These are phyloP conservation scores for Serranus cabrilla DNA, from an alignment of 2,797 vertebrate genomes.

Conservation along the genomic window DNA sequence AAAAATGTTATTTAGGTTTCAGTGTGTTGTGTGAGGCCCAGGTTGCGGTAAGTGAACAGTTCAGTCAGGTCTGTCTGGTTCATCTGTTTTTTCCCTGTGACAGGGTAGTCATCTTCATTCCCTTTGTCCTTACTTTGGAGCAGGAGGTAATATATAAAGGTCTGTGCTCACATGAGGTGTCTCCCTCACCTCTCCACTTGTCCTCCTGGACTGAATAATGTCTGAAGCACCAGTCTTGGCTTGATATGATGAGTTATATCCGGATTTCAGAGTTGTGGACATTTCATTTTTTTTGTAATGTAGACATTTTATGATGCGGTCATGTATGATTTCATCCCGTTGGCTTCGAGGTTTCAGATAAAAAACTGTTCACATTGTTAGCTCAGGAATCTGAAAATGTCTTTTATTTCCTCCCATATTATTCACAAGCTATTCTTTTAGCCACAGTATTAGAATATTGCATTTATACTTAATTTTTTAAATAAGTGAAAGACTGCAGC, in stretches of 20 bases:
- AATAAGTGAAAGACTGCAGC: background rate
- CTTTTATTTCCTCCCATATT: background rate
- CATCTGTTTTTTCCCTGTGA: constrained; percentile 78
- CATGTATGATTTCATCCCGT: constrained; percentile 58
- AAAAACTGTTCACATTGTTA: constrained; percentile 29
- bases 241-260: constrained; percentile 79
- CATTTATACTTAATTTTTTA: background rate
- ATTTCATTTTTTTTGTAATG: constrained; percentile 69
- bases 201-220: constrained; percentile 80
- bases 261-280: constrained; percentile 68
- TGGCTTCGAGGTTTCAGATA: constrained; percentile 51
- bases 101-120: constrained; percentile 87
- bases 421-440: background rate
- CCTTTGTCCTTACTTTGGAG: constrained; percentile 86
- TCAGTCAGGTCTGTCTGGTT: constrained; percentile 80
- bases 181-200: constrained; percentile 77
- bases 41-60: constrained; percentile 73
- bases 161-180: constrained; percentile 76
- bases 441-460: background rate
- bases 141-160: constrained; percentile 84
- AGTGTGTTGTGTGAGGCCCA: constrained; percentile 43
- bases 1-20: constrained; percentile 45
- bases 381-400: constrained; percentile 1
- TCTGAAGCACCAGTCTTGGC: constrained; percentile 61
- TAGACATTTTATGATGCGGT: constrained; percentile 68